These are phyloP conservation scores for Medauroidea extradentata DNA, from an alignment of 1,140 invertebrate genomes.

Conservation along the genomic window DNA sequence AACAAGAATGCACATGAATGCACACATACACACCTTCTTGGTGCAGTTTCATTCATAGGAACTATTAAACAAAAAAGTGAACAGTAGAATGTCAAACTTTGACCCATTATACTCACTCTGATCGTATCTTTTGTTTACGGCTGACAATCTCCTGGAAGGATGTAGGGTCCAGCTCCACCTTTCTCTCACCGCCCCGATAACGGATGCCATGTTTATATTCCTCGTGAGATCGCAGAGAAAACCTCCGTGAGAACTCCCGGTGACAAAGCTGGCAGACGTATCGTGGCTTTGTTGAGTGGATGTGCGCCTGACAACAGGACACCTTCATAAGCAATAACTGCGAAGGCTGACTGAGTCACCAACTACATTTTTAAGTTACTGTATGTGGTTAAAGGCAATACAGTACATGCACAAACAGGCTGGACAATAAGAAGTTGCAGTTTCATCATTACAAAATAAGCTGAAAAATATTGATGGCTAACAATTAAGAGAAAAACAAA, in stretches of 20 bases:
- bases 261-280: constrained; percentile 53
- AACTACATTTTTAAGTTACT: too few species aligned
- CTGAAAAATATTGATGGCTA: too few species aligned
- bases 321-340: too few species aligned
- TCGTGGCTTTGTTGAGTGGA: constrained; percentile 50
- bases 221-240: constrained; percentile 52
- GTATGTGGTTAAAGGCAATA: too few species aligned
- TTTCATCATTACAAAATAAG: too few species aligned
- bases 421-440: too few species aligned
- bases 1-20: constrained; percentile 2
- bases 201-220: constrained; percentile 54
- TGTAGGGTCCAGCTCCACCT: constrained; percentile 8
- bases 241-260: constrained; percentile 51
- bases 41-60: too few species aligned
- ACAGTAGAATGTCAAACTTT: background rate
- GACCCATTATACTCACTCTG: constrained; percentile 17
- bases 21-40: too few species aligned
- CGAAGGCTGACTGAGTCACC: too few species aligned
- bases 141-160: constrained; percentile 17
- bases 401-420: too few species aligned
- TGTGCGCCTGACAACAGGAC: constrained; percentile 39
- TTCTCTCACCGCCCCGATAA: constrained; percentile 33
- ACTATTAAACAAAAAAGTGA: background rate
- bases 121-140: constrained; percentile 15
- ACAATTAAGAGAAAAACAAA: too few species aligned